Percentiles rank a stretch among this genome's conserved stretches.
phyloP scores from a whole-genome alignment of 2,888 invertebrate genomes.

The Ceriagrion tenellum region DNA sequence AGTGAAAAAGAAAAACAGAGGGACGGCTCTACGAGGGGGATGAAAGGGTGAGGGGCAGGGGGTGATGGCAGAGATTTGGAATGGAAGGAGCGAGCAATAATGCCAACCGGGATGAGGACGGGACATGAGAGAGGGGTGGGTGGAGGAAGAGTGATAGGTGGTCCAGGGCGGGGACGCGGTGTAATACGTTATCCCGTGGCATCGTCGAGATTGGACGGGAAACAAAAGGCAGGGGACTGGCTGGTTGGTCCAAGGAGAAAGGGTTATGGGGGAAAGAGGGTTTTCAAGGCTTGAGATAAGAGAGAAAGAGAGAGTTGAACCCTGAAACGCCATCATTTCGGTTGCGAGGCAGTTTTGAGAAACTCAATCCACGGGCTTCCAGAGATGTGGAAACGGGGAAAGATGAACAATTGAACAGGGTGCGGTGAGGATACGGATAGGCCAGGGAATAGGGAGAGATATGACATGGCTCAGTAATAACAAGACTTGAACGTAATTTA shows the following conservation, averaged over 20 bases:
- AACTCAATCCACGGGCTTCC: constrained; percentile 40
- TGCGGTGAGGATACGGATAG: too few relatives aligned
- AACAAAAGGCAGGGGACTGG: constrained; percentile 29
- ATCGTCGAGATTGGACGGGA: constrained; percentile 50
- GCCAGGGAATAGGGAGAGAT: too few relatives aligned
- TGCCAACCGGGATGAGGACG: background rate
- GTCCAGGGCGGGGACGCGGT: background rate
- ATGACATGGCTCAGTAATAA: too few relatives aligned
- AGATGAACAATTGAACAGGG: too few relatives aligned
- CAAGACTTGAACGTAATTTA: too few relatives aligned
- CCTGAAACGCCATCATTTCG: constrained; percentile 33
- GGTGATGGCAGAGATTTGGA: background rate
- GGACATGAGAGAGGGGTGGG: too few relatives aligned
- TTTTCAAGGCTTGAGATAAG: background rate
- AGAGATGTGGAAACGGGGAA: background rate
- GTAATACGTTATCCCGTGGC: constrained; percentile 48
- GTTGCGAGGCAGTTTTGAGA: constrained; percentile 39
- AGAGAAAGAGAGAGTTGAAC: background rate
- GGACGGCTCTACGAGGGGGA: background rate
- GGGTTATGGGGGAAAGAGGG: background rate
- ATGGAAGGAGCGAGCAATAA: background rate
- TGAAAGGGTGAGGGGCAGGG: background rate
- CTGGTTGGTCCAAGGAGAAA: background rate
- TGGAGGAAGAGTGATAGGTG: constrained; percentile 8
- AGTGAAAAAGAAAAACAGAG: background rate